Base-by-base conservation (phyloP, 2,888 invertebrate species). In the Ormyrus rosae region DNA sequence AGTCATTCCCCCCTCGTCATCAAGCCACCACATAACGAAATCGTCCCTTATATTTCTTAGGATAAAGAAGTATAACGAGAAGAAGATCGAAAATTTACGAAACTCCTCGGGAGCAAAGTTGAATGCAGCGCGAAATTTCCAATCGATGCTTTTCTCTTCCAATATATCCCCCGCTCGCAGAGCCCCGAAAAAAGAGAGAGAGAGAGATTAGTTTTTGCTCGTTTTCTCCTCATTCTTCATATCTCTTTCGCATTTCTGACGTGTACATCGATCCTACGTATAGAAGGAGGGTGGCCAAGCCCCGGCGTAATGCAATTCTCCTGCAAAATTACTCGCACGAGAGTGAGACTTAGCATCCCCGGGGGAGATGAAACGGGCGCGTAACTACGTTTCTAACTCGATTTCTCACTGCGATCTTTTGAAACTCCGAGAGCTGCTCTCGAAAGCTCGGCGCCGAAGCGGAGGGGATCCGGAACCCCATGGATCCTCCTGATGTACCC, bases 351-450 rank as follows among this genome's bases (percentile, higher is more conserved):
- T 85, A 81, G 83, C 80, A 83, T 83, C 85, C 84, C 80, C 81
- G 73, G 76, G 84, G 83, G 85, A 85, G 83, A 85, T 85, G 85
- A 86, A 86, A 86, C 85, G 84, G 82, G 83, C 81, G 78, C 80
- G 84, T 86, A 87, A 87, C 87, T 85, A 85, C 85, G 82, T 85
- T 86, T 84, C 86, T 85, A 86, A 87, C 86, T 85, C 85, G 79
- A 87, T 87, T 87, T 85, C 84, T 83, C 82, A 53, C 69, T 64
- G 83, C 84, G 86, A 87, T 86, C 86, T 87, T 85, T 85, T 81
- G 84, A 84, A 73, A 71, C 69, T 55, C 75, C 53, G 70, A 63
- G 74, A 81, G 78, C 45, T 11, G 67, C 67, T 34, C 34, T 51
- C 51, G 63, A 53, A 46, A 50, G 72, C 60, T 5, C 34, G 4